Evolutionary conservation across 2,888 invertebrate species (phyloP), one percentile per base, ranked within the genome.

Genomic region (Drosophila fulvimacula): DNA sequence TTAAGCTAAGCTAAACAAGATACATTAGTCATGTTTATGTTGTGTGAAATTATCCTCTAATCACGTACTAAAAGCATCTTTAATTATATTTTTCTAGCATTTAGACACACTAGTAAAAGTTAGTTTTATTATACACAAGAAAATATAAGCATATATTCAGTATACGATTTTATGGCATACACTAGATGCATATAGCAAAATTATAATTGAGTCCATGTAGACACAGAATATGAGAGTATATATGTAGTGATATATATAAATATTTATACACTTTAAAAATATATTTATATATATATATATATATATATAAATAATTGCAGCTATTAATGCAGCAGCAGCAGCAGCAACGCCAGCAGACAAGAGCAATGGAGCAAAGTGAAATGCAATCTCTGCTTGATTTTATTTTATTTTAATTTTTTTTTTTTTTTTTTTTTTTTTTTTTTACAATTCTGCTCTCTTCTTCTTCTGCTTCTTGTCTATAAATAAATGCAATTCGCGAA

Each of bases 401-500:
- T 58, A 34, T 46, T 57, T 27, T 34, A n/a, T 17, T 34, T 57
- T 44, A 1, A 7, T 7, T 30, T 27, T 3, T 5, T 27, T 27
- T 3, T 34, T 56, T 19, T 41, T 13, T 55, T 19, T 19, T 39
- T 30, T n/a, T 32, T 17, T 32, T 32, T 24, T 42, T 32, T 39
- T 30, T 48, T 57, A 13, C n/a, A 27, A 27, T 27, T 49, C 32
- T 3, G 4, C 10, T 42, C 5, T 34, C 32, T 15, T 13, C 5
- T 21, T 34, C 15, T 5, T 34, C 32, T 13, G 11, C 42, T 13
- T 59, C 38, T 57, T 69, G 60, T 79, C 88, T 88, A 82, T 71
- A 85, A 82, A 82, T 82, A 82, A 69, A 64, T 82, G 73, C 83
- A 73, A 53, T 68, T 69, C 60, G 89, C 78, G 68, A 82, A 88